These are phyloP conservation scores for Limnephilus marmoratus DNA, from an alignment of 2,888 invertebrate species.

Conservation along the genomic window DNA sequence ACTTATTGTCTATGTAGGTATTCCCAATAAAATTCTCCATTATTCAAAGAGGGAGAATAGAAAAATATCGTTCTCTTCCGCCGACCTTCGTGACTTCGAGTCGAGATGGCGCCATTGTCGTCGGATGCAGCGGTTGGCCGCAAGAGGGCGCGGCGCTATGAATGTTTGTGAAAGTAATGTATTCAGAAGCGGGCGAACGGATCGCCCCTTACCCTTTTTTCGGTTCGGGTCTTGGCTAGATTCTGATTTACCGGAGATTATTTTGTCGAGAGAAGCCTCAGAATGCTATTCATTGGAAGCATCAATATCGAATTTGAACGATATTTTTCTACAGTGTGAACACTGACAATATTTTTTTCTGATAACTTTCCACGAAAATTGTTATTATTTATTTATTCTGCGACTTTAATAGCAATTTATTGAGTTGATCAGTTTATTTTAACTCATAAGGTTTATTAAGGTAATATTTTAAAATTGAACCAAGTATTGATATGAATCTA, in stretches of 20 bases:
- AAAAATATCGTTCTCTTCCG: background rate
- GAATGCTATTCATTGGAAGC: background rate
- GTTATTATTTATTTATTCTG: background rate
- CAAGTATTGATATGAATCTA: too few relatives aligned
- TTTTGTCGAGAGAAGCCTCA: background rate
- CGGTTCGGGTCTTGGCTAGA: background rate
- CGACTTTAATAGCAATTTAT: too few relatives aligned
- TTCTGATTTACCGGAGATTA: background rate
- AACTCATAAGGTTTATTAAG: too few relatives aligned
- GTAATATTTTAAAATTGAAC: too few relatives aligned
- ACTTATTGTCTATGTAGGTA: background rate
- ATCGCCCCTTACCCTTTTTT: background rate
- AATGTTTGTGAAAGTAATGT: constrained; percentile 13
- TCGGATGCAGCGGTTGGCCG: background rate
- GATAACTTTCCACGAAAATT: background rate
- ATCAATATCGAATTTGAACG: background rate
- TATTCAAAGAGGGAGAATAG: background rate
- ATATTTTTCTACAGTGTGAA: background rate
- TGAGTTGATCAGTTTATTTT: too few relatives aligned
- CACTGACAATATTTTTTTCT: background rate
- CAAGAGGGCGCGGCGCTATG: background rate
- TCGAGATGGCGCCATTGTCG: background rate
- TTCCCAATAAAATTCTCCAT: background rate
- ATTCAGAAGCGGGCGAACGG: background rate
- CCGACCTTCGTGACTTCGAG: background rate